phyloP scores from a whole-genome alignment of 2,113 vertebrate genomes.

The Pterophyllum scalare region DNA sequence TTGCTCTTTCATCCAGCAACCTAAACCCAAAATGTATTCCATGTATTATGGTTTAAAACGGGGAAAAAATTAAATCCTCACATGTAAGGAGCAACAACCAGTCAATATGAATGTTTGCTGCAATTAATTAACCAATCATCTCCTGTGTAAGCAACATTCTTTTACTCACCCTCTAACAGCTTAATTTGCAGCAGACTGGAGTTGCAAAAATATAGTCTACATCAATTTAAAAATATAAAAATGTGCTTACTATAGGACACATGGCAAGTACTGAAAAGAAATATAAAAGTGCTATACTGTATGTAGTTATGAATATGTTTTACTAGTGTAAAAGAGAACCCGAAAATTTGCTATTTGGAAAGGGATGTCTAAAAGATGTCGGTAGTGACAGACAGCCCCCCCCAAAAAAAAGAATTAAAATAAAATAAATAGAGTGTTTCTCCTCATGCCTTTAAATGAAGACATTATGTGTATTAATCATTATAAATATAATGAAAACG shows the following conservation, averaged over 20 bases:
- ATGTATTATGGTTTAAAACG: background rate
- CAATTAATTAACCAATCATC: background rate
- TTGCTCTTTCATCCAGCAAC: background rate
- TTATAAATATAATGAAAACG: background rate
- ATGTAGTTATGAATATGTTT: too few relatives aligned
- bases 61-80: background rate
- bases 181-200: background rate
- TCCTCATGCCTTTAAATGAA: background rate
- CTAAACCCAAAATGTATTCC: background rate
- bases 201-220: too few relatives aligned
- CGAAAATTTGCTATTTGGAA: background rate
- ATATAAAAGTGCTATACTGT: background rate
- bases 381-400: too few relatives aligned
- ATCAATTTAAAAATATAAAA: too few relatives aligned
- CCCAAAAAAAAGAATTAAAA: background rate
- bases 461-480: background rate
- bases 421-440: background rate
- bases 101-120: background rate
- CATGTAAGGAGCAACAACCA: background rate
- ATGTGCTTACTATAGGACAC: too few relatives aligned
- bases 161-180: background rate
- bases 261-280: too few relatives aligned
- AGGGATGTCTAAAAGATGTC: background rate
- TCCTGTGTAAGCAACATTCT: background rate
- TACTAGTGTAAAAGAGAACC: too few relatives aligned